A percentile compares a stretch with the other conserved stretches of the same genome.
These are phyloP conservation scores for Phengaris alcon DNA, from an alignment of 2,888 invertebrate species.

Conservation along the genomic window DNA sequence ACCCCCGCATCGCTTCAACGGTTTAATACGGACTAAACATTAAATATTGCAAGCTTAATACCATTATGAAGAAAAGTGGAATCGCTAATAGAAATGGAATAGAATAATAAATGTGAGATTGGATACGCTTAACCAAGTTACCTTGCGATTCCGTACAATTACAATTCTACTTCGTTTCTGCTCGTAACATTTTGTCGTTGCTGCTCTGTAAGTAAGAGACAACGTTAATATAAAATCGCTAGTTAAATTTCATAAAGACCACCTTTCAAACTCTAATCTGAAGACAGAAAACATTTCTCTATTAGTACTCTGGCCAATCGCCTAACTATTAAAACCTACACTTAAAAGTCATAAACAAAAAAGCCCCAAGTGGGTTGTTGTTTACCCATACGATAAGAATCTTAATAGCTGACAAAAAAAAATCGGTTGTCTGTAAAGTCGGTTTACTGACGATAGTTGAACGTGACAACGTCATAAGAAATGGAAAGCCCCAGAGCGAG, in stretches of 20 bases:
- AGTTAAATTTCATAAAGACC: neutral
- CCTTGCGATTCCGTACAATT: conserved; percentile 13
- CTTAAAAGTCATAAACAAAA: too few relatives aligned
- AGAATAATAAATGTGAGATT: conserved; percentile 11
- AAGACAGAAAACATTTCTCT: too few relatives aligned
- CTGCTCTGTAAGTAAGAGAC: neutral
- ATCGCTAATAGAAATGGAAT: conserved; percentile 11
- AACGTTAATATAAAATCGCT: neutral
- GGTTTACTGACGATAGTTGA: too few relatives aligned
- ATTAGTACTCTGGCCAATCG: too few relatives aligned
- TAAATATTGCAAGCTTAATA: conserved; percentile 15
- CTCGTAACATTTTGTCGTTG: neutral
- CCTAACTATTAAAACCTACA: too few relatives aligned
- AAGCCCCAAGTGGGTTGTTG: too few relatives aligned
- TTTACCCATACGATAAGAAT: too few relatives aligned
- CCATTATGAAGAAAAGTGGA: conserved; percentile 6
- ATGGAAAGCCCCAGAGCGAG: too few relatives aligned
- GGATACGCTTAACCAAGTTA: conserved; percentile 17
- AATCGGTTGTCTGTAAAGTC: too few relatives aligned
- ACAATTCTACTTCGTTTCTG: neutral
- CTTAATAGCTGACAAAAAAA: too few relatives aligned
- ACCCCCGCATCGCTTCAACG: neutral
- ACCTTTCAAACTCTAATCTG: too few relatives aligned
- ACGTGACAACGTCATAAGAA: too few relatives aligned
- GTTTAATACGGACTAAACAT: conserved; percentile 7